Evolutionary conservation across 2,797 vertebrate species (phyloP), one percentile per base, ranked within the genome.

Genomic region (Australoheros facetus): DNA sequence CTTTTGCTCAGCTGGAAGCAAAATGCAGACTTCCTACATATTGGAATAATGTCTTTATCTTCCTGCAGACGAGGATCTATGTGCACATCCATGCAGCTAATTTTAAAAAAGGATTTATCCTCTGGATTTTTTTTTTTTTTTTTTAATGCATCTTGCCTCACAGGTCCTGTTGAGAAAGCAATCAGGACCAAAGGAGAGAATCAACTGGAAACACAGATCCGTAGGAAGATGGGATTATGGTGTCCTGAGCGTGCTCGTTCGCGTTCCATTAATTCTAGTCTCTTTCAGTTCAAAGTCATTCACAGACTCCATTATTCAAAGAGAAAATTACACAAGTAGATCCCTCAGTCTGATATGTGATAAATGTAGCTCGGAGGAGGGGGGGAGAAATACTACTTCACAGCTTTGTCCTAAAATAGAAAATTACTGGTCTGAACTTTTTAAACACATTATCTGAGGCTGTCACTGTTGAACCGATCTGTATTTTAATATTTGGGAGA

Each of bases 221-320:
- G 14, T n/a, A 45, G 32, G 51, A 26, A 60, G 71, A 86, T 71
- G 39, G 56, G 75, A 77, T 62, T n/a, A 78, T 58, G 26, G 73
- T 54, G 76, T 79, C 73, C 21, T 9, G 75, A 79, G 79, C 79
- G 79, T 81, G 79, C 77, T 89, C 81, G 77, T 88, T 85, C 80
- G 54, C 58, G 17, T 84, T 86, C 79, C 79, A 92, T 92, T 92
- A 89, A 92, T 88, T 86, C 78, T n/a, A 42, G 56, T 87, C 90
- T 89, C 87, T 89, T 84, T 89, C 87, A 80, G 79, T 79, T 86
- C 84, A 88, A 86, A 90, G 87, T 90, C 91, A 87, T 90, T 88
- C 90, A 90, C 78, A 82, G 79, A 77, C 62, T 76, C 81, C 89
- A 92, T 93, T 89, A 91, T 91, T 94, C 87, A 91, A 85, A 85